Evolutionary conservation across 1,140 invertebrate species (phyloP), one percentile per base, ranked within the genome.

Genomic region (Megathymus violae): DNA sequence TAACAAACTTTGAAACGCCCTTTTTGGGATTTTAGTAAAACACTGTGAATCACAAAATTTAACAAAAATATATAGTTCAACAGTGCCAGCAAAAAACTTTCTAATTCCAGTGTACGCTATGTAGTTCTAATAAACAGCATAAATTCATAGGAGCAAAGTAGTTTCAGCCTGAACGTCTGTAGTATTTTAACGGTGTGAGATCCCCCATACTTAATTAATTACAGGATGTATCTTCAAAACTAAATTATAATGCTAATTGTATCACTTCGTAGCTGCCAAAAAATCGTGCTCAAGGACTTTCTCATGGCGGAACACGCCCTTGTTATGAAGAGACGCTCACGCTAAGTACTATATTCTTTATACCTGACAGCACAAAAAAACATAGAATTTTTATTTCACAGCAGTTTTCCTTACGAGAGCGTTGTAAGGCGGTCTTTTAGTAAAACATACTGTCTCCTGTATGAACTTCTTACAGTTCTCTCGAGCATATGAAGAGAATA

Each of bases 271-370:
- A 58, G 61, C 69, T 76, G 67, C 79, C 78, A 71, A 85, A 85
- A 82, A 82, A 72, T 71, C 84, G 84, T 87, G 84, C 84, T 85
- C 69, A 82, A 87, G 84, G 62, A 71, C 78, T 72, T 63, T 27
- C 67, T 60, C 54, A 58, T 44, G 43, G 61, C 69, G 64, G 64
- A 72, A 67, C 41, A 58, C 54, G 19, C 41, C 67, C 50, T 69
- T 68, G 64, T 66, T 48, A 54, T 58, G 66, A 67, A 71, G 69
- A 62, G 75, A 61, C 64, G 61, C 71, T 74, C 48, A 50, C 44
- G 54, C 59, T 65, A 64, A 63, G 67, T 22, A 58, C 41, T 58
- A 44, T 46, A 62, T 61, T 51, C 64, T 72, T 66, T 66, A 51
- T 63, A 46, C 47, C 54, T 48, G 60, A 67, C 19, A 56, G 51